Evolutionary conservation across 2,888 invertebrate genomes (phyloP).

Genomic region (Ectemnius lituratus): DNA sequence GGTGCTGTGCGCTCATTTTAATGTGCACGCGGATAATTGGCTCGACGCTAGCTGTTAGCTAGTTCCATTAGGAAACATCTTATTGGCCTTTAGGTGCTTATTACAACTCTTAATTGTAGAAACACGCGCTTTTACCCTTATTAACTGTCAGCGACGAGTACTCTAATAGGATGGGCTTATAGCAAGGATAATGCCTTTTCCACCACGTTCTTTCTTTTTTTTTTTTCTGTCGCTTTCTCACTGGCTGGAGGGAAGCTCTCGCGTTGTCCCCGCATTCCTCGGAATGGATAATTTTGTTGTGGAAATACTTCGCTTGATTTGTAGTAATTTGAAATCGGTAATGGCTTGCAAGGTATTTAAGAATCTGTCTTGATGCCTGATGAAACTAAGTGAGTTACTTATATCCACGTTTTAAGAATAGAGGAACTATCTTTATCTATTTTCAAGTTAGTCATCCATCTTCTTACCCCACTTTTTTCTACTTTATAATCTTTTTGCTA

Average conservation of each 20-base stretch:
- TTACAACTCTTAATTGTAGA: constrained; percentile 72
- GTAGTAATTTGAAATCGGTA: too few relatives aligned
- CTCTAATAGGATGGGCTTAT: constrained; percentile 65
- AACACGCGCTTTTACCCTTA: constrained; percentile 71
- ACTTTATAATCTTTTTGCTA: too few relatives aligned
- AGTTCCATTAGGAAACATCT: constrained; percentile 75
- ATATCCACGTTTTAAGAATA: too few relatives aligned
- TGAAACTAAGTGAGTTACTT: too few relatives aligned
- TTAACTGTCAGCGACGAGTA: constrained; percentile 68
- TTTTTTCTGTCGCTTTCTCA: constrained; percentile 9
- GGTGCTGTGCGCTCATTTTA: constrained; percentile 54
- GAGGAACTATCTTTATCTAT: too few relatives aligned
- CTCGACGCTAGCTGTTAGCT: constrained; percentile 68
- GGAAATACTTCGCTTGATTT: too few relatives aligned
- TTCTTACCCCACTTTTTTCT: too few relatives aligned
- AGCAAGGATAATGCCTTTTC: constrained; percentile 60
- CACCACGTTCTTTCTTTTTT: constrained; percentile 6
- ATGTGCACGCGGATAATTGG: constrained; percentile 71
- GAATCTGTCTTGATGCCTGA: too few relatives aligned
- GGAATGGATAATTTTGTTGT: too few relatives aligned
- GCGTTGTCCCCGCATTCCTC: too few relatives aligned
- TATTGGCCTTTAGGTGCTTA: constrained; percentile 76
- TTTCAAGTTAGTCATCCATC: too few relatives aligned
- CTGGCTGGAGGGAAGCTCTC: background rate
- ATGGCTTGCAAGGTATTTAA: too few relatives aligned